Base-by-base conservation (phyloP, 2,797 vertebrate species). In the Bradypus variegatus region DNA sequence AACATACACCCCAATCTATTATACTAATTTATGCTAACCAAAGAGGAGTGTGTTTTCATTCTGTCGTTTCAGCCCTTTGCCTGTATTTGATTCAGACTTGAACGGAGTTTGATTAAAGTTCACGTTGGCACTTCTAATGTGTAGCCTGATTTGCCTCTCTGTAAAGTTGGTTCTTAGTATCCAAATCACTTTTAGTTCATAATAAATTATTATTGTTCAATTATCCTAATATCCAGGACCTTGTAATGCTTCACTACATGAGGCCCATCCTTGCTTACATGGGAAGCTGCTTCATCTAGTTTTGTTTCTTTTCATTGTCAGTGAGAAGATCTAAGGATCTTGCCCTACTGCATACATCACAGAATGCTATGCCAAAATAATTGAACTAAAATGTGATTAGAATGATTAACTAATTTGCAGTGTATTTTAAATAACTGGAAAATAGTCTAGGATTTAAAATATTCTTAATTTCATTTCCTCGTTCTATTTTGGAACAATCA, bases 351-450 rank as follows among this genome's bases (percentile, higher is more conserved):
- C 29, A 36, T 86, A 83, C 41, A 89, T 79, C 67, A 41, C 53
- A 18, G 29, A 77, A 14, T 62, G 64, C 27, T 81, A n/a, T 12
- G 25, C n/a, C 60, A 69, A 82, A 92, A 91, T 91, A 50, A 50
- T 78, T 82, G 23, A 53, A 70, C 87, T 53, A 64, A 79, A 81
- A 87, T 87, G 18, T 67, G 73, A 88, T 82, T 67, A 81, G 41
- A 93, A 92, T 92, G 45, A 79, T 82, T 91, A 73, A 79, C 78
- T 91, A 73, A 77, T 85, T 92, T 88, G 27, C 27, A 58, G 12
- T 73, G 48, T 50, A 83, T 91, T 69, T 92, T 78, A 67, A 92
- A 19, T 92, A 93, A 62, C n/a, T 91, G 58, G 27, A 91, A 91
- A 83, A 78, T 36, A 41, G 25, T 67, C 69, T 84, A 21, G 38